Base-by-base conservation (phyloP, 2,113 vertebrate species). In the Caloenas nicobarica region DNA sequence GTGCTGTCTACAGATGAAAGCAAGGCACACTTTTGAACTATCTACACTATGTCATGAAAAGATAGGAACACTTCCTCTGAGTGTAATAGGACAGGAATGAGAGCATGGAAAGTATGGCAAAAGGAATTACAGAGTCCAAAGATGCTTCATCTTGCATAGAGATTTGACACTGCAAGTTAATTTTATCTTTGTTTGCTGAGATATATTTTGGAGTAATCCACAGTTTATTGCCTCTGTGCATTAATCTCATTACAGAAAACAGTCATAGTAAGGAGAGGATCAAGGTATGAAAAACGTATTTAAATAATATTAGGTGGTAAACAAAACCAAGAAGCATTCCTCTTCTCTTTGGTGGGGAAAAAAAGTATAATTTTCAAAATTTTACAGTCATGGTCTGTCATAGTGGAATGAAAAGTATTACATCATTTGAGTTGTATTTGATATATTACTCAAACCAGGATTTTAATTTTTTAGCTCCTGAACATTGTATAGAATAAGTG, bases 61-160 rank as follows among this genome's bases (percentile, higher is more conserved):
- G 80, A 93, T 90, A 94, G 88, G 68, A 94, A 60, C 33, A 14
- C 31, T 92, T 96, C 93, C 76, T 86, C 76, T 71, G 34, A 28
- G 40, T 84, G 77, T 74, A 88, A 86, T 25, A 78, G 1, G 21
- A 93, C 64, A 86, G 74, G 62, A 86, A 83, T 83, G 91, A 94
- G 66, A 62, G 66, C 81, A 89, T 89, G 94, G 81, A 82, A 88
- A 88, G 18, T 86, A 84, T 74, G 72, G 77, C 34, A 92, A 61
- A 65, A 89, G 44, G 70, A 88, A 61, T 93, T 71, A 56, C 1
- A 48, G 34, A 25, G 46, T 66, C 42, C 74, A 81, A 72, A 74
- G 83, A 81, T 34, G 50, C 72, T 93, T 88, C 64, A 46, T 86
- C 69, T 71, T 81, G 13, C 38, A 13, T 4, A 48, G 53, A 71